Conservation (phyloP, 2,113 vertebrate species). For the Macaca mulatta region DNA sequence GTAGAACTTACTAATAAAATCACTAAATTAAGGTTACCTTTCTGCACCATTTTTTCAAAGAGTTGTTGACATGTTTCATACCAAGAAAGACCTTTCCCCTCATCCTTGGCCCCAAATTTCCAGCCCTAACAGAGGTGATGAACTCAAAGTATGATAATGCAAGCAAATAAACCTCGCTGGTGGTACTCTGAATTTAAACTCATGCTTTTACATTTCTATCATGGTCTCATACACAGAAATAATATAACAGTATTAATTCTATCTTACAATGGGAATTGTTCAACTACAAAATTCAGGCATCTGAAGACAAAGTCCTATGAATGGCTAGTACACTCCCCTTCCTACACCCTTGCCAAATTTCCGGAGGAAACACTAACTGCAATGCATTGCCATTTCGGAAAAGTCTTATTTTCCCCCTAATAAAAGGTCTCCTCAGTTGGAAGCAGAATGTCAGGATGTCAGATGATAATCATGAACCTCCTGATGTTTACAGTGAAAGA, state of each 20-base stretch:
- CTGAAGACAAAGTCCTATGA: conserved; percentile 27
- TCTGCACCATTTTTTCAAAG: background rate
- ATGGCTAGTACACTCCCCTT: background rate
- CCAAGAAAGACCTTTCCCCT: background rate
- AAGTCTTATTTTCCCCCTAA: background rate
- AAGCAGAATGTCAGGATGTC: conserved; percentile 17
- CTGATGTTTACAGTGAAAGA: background rate
- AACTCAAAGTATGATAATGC: background rate
- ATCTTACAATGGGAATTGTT: conserved; percentile 36
- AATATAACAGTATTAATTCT: background rate
- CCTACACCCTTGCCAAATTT: background rate
- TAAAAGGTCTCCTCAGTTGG: background rate
- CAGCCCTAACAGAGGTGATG: background rate
- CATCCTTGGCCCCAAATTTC: background rate
- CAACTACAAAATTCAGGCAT: background rate
- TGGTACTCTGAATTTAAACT: conserved; percentile 5
- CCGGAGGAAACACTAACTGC: background rate
- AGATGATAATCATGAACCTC: background rate
- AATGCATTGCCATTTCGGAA: background rate
- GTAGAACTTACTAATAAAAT: background rate
- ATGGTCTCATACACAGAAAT: background rate
- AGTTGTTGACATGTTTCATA: background rate
- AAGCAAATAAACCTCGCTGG: background rate
- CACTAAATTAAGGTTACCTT: background rate
- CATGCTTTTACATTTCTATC: background rate